These are phyloP conservation scores for Sitta carolinensis DNA, from an alignment of 2,797 vertebrate species.

Conservation along the genomic window DNA sequence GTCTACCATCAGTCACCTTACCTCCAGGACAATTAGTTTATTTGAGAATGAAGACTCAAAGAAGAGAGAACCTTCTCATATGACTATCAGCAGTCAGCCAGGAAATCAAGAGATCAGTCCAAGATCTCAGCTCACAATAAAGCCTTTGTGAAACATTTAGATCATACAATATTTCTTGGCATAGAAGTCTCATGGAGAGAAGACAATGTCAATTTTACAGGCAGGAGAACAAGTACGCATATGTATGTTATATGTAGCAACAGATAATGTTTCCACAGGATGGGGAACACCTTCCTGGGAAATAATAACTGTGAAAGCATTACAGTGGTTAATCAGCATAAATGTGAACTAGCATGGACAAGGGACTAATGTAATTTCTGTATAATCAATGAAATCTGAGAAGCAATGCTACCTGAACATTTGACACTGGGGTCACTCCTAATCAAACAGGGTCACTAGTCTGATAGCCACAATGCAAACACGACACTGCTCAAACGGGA, in stretches of 20 bases:
- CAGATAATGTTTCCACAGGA: not conserved
- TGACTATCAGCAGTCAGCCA: not conserved
- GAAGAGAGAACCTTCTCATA: not conserved
- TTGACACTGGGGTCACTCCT: not conserved
- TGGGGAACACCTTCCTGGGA: not conserved
- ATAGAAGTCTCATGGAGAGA: not conserved
- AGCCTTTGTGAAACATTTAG: not conserved
- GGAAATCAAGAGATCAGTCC: not conserved
- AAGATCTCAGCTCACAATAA: not conserved
- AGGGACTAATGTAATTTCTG: not conserved
- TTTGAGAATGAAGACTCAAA: not conserved
- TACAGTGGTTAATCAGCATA: not conserved
- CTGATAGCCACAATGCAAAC: not conserved
- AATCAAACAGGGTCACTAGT: not conserved
- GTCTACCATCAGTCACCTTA: not conserved
- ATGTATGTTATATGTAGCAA: not conserved
- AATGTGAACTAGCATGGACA: not conserved
- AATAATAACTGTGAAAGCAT: not conserved
- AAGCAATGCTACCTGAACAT: not conserved
- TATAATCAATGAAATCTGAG: not conserved
- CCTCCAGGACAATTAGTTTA: not conserved
- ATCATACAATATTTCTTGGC: not conserved
- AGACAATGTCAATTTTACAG: not conserved
- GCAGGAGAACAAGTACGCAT: not conserved
- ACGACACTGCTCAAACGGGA: not conserved